phyloP scores from a whole-genome alignment of 2,888 invertebrate species.

The Ceriagrion tenellum region DNA sequence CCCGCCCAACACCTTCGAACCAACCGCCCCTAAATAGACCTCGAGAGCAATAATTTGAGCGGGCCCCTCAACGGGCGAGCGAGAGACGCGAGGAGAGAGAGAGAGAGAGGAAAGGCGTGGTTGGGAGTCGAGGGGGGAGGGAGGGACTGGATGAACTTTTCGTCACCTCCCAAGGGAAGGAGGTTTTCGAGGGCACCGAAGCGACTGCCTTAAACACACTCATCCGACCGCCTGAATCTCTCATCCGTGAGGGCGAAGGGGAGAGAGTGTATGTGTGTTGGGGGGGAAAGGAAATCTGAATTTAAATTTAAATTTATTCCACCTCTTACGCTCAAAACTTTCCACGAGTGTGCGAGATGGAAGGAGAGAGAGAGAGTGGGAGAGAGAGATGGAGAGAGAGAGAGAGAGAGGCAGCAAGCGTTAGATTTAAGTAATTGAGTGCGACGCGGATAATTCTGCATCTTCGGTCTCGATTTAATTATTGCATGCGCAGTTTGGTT shows the following conservation, averaged over 20 bases:
- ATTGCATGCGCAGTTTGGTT: neutral
- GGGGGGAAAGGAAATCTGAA: neutral
- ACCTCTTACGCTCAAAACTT: neutral
- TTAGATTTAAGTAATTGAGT: neutral
- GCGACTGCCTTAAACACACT: neutral
- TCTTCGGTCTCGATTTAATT: neutral
- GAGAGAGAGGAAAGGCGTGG: neutral
- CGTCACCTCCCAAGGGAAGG: neutral
- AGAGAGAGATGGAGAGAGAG: neutral
- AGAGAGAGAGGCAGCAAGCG: neutral
- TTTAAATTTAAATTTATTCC: constrained; percentile 22
- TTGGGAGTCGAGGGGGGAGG: neutral
- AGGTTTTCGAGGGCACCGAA: neutral
- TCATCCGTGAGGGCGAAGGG: neutral
- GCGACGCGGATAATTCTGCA: neutral
- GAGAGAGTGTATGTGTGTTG: no score
- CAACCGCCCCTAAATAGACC: neutral
- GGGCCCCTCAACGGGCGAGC: neutral
- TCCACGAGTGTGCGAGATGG: neutral
- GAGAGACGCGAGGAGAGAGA: neutral
- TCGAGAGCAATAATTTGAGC: neutral
- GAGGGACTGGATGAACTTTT: neutral
- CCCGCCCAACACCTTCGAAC: neutral
- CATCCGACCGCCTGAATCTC: neutral
- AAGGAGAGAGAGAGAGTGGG: neutral